These are phyloP conservation scores for Dromius quadrimaculatus DNA, from an alignment of 2,888 invertebrate species.

Conservation along the genomic window DNA sequence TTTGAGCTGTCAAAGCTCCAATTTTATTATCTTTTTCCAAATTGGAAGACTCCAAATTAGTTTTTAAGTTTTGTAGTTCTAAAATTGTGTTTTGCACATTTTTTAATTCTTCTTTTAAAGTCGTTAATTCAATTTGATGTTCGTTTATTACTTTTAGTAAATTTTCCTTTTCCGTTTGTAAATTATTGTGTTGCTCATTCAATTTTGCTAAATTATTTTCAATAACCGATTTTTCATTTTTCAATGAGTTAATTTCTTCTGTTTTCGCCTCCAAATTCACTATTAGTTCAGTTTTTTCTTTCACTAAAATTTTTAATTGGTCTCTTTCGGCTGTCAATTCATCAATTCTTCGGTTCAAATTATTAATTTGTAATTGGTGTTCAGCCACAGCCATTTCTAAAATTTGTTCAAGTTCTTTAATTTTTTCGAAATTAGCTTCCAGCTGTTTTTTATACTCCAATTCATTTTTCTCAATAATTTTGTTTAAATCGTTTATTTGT, in stretches of 20 bases:
- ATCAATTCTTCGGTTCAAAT: slow-evolving; percentile 54
- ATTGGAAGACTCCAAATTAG: slow-evolving; percentile 41
- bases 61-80: slow-evolving; percentile 31
- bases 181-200: slow-evolving; percentile 66
- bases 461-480: slow-evolving; percentile 65
- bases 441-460: slow-evolving; percentile 64
- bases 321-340: slow-evolving; percentile 54
- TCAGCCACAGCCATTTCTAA: slow-evolving; percentile 59
- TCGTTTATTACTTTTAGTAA: slow-evolving; percentile 66
- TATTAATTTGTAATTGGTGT: too few species aligned
- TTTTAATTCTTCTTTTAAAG: slow-evolving; percentile 63
- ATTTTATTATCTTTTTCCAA: slow-evolving; percentile 55
- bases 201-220: slow-evolving; percentile 67
- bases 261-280: slow-evolving; percentile 55
- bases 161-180: slow-evolving; percentile 63
- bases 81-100: slow-evolving; percentile 54
- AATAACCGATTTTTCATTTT: slow-evolving; percentile 1
- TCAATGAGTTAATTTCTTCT: slow-evolving; percentile 53
- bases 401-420: slow-evolving; percentile 52
- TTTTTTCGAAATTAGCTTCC: slow-evolving; percentile 64
- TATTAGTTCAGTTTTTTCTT: slow-evolving; percentile 57
- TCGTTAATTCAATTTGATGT: slow-evolving; percentile 63
- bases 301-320: slow-evolving; percentile 56
- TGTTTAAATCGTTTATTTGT: slow-evolving; percentile 59
- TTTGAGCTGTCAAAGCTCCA: slow-evolving; percentile 54